Percentiles rank a stretch among this genome's conserved stretches.
Conservation (phyloP, 2,888 invertebrate genomes). For the Drosophila buzzatii region DNA sequence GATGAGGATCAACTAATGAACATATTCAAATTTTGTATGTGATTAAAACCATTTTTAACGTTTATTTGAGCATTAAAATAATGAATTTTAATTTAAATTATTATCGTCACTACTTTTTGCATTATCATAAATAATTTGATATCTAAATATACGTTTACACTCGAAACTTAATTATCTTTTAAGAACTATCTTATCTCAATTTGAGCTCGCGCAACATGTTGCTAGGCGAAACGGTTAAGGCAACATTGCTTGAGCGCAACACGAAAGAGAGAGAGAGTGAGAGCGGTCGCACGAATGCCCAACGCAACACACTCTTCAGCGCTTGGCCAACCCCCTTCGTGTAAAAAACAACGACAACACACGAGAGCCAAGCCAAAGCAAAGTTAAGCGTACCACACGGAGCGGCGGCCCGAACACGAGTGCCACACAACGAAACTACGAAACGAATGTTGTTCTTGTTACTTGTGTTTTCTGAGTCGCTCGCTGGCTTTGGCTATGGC, state of each 20-base stretch:
- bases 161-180: neutral
- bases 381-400: constrained; percentile 21
- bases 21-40: neutral
- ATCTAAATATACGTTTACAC: neutral
- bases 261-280: constrained; percentile 7
- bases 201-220: constrained; percentile 26
- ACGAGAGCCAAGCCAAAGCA: constrained; percentile 16
- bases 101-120: neutral
- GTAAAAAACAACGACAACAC: constrained; percentile 11
- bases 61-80: neutral
- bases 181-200: neutral
- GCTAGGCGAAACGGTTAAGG: constrained; percentile 62
- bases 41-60: neutral
- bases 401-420: neutral
- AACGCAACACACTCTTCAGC: constrained; percentile 35
- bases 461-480: constrained; percentile 5
- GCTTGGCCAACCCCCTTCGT: neutral
- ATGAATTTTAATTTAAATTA: neutral
- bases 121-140: neutral
- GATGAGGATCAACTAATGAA: constrained; percentile 23
- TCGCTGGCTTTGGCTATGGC: constrained; percentile 26
- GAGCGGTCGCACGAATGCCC: constrained; percentile 10
- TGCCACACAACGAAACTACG: constrained; percentile 6
- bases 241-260: constrained; percentile 48
- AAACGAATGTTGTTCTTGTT: constrained; percentile 18